These are phyloP conservation scores for Pagrus major DNA, from an alignment of 2,113 vertebrate species.

Conservation along the genomic window DNA sequence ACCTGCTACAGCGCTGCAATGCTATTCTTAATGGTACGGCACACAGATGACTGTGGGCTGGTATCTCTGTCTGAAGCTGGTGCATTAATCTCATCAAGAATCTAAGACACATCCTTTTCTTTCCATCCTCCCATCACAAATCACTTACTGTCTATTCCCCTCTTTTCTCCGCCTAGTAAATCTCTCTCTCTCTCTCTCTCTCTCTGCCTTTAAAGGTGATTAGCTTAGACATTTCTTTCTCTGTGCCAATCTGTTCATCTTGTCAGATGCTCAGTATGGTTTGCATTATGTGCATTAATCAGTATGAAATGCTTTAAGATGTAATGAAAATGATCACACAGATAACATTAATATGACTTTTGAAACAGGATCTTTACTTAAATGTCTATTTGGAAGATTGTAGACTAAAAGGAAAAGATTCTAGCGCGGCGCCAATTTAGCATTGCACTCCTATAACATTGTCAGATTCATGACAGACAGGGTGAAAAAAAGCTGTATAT, in stretches of 20 bases:
- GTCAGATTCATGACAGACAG: too few relatives aligned
- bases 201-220: conserved; percentile 32
- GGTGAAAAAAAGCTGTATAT: too few relatives aligned
- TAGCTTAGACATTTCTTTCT: conserved; percentile 22
- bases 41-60: conserved; percentile 24
- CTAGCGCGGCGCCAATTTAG: not conserved
- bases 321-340: conserved; percentile 1
- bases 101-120: conserved; percentile 44
- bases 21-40: not conserved
- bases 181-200: too few relatives aligned
- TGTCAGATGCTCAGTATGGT: conserved; percentile 18
- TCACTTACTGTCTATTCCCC: conserved; percentile 43
- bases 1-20: conserved; percentile 4
- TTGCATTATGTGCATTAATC: conserved; percentile 7
- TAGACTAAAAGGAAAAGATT: not conserved
- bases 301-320: not conserved
- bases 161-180: conserved; percentile 14
- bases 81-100: conserved; percentile 59
- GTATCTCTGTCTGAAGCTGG: conserved; percentile 35
- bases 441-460: not conserved
- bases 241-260: conserved; percentile 7
- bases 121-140: conserved; percentile 50
- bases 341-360: conserved; percentile 8
- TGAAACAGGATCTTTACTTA: not conserved
- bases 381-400: conserved; percentile 5